Percentiles rank a stretch among this genome's conserved stretches.
phyloP scores from a whole-genome alignment of 2,797 vertebrate species.

The Rhabdophis nuchalis region DNA sequence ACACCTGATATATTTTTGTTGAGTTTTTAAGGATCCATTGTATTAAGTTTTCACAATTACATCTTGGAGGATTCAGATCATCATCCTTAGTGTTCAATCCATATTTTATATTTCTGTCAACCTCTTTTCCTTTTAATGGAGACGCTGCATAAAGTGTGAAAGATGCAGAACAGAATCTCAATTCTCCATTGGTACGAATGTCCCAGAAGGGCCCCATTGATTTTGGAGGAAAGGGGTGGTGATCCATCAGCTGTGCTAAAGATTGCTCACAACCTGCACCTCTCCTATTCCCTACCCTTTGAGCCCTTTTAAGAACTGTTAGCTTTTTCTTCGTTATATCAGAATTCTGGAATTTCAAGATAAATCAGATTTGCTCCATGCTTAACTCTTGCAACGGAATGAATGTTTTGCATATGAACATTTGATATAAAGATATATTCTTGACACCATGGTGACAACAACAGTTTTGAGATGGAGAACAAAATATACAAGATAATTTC shows the following conservation, averaged over 20 bases:
- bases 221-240: neutral
- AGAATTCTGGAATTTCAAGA: neutral
- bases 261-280: neutral
- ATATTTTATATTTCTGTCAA: neutral
- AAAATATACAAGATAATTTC: neutral
- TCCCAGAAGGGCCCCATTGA: neutral
- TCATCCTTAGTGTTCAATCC: neutral
- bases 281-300: neutral
- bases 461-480: neutral
- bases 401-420: neutral
- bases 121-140: neutral
- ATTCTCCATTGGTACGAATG: neutral
- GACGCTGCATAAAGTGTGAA: neutral
- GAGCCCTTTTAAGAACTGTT: neutral
- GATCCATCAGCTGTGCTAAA: neutral
- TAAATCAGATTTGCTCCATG: neutral
- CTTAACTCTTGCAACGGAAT: neutral
- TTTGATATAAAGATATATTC: neutral
- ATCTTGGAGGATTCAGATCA: neutral
- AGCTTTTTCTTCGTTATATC: neutral
- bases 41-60: neutral
- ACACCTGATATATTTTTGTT: constrained; percentile 12
- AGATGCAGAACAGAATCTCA: neutral
- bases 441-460: neutral
- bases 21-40: neutral